Base-by-base conservation (phyloP, 2,888 invertebrate genomes). In the Ophioninae sp. region DNA sequence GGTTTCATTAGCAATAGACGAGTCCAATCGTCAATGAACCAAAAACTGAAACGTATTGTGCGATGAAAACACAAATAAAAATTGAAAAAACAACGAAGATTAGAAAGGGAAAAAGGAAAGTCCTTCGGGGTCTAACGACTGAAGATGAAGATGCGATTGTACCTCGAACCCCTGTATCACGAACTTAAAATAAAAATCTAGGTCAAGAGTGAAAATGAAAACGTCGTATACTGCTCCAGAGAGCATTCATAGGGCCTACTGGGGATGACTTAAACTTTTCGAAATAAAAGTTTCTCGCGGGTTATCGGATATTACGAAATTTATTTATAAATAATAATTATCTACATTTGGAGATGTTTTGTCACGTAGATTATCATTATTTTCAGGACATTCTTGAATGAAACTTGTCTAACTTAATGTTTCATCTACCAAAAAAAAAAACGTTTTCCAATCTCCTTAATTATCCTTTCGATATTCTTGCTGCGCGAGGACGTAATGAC, bases 151-250 rank as follows among this genome's bases (percentile, higher is more conserved):
- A 75, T 65, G 30, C 64, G 59, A 57, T 74, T 77, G 62, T 77
- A 50, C 56, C 20, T 67, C n/a, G 20, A 50, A 21, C 44, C 23
- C 65, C 78, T 80, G 67, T 62, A 62, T 69, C 80, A 65, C 44
- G 73, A 56, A 81, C 84, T 84, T 84, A 81, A 84, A 84, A 84
- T 84, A 84, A 84, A 81, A 81, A 84, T 79, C 69, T 84, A 77
- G 83, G 83, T 84, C 83, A 84, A 84, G 83, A 83, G 83, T 79
- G 83, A 84, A 84, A 84, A 84, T 81, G 57, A 76, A 73, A 72
- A 72, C 61, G 59, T 65, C 44, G 59, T 67, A 57, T 59, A 74
- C 44, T 67, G 44, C 69, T 81, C 67, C 65, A 74, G 62, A 50
- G 68, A 68, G 44, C 44, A 21, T 23, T n/a, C 68, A 50, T 50